phyloP scores from a whole-genome alignment of 2,113 vertebrate genomes.

The Galeopterus variegatus region DNA sequence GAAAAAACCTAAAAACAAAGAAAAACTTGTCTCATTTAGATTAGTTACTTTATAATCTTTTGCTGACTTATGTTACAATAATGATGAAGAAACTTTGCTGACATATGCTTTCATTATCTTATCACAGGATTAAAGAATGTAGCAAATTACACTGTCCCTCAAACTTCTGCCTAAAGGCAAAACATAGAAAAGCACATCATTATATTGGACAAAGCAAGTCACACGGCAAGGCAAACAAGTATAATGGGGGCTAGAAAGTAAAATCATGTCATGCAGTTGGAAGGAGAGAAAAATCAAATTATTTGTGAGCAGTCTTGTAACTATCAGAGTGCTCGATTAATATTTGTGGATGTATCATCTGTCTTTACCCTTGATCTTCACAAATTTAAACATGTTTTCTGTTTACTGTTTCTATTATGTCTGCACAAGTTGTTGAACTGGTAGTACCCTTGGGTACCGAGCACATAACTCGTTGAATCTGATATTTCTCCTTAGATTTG shows the following conservation, averaged over 20 bases:
- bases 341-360: background rate
- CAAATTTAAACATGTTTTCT: too few relatives aligned
- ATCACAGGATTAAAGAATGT: background rate
- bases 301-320: background rate
- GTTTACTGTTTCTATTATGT: background rate
- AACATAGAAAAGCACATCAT: background rate
- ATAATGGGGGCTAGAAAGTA: background rate
- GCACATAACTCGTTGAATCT: background rate
- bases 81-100: background rate
- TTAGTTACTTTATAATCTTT: background rate
- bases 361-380: background rate
- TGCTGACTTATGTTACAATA: background rate
- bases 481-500: background rate
- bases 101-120: background rate
- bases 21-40: background rate
- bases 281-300: background rate
- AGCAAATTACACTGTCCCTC: background rate
- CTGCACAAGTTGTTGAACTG: background rate
- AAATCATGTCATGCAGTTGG: background rate
- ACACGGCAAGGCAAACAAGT: background rate
- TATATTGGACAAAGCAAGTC: background rate
- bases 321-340: background rate
- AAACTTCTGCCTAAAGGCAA: too few relatives aligned
- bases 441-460: background rate
- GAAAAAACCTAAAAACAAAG: too few relatives aligned